A percentile compares a stretch with the other conserved stretches of the same genome.
Evolutionary conservation across 1,140 invertebrate species (phyloP).

Genomic region (Sarcophaga peregrina): DNA sequence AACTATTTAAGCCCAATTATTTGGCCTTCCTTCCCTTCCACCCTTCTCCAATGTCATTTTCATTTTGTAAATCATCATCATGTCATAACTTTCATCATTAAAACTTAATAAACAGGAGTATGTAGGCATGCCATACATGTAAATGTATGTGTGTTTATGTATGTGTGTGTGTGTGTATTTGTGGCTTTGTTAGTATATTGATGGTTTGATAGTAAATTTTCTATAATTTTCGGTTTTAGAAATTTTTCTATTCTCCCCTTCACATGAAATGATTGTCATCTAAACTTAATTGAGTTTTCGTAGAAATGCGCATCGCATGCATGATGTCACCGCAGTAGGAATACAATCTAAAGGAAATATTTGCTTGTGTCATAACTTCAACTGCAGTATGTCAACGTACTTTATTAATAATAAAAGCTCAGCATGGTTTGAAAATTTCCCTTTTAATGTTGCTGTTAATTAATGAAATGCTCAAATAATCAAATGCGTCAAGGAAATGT

Average conservation of each 20-base stretch:
- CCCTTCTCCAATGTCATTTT: background rate
- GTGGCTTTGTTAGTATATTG: background rate
- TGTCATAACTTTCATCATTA: constrained; percentile 22
- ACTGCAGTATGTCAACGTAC: too few relatives aligned
- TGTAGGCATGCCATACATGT: too few relatives aligned
- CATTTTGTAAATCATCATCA: constrained; percentile 1
- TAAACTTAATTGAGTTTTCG: constrained; percentile 9
- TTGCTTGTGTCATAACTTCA: too few relatives aligned
- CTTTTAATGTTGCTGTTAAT: too few relatives aligned
- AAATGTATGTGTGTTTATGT: background rate
- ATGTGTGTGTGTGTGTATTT: background rate
- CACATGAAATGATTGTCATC: constrained; percentile 22
- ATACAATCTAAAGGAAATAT: too few relatives aligned
- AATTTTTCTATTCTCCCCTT: background rate
- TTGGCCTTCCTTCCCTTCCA: background rate
- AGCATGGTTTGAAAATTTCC: too few relatives aligned
- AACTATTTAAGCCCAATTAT: background rate
- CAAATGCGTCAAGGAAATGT: too few relatives aligned
- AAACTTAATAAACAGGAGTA: background rate
- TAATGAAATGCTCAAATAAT: too few relatives aligned
- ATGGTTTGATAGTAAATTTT: too few relatives aligned
- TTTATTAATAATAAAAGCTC: too few relatives aligned
- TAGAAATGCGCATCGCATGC: background rate
- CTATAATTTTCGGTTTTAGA: too few relatives aligned
- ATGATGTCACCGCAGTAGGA: too few relatives aligned